phyloP scores from a whole-genome alignment of 2,797 vertebrate species.

The Crypturellus tataupa region DNA sequence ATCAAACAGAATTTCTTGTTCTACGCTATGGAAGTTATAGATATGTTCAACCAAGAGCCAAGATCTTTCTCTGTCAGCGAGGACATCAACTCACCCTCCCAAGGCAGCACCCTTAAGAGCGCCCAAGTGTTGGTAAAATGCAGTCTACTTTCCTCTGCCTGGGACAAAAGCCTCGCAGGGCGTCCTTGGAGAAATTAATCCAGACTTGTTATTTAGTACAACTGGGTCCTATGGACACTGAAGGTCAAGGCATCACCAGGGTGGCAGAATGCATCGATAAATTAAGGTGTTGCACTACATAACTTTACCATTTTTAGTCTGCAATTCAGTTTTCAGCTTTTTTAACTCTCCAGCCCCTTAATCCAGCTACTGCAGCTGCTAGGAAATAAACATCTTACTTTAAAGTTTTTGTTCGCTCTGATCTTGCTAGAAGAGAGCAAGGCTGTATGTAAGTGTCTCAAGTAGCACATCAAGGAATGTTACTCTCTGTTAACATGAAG shows the following conservation, averaged over 20 bases:
- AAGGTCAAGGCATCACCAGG: not conserved
- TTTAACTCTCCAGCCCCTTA: not conserved
- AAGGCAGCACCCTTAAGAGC: not conserved
- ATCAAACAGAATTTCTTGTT: not conserved
- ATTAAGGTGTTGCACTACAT: not conserved
- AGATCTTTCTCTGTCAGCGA: not conserved
- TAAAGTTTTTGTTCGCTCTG: not conserved
- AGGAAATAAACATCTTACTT: not conserved
- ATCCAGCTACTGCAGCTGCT: not conserved
- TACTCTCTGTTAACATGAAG: slow-evolving; percentile 25
- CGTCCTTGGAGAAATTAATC: not conserved
- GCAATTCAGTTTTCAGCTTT: not conserved
- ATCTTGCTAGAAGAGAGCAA: not conserved
- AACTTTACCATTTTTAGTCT: not conserved
- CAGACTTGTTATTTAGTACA: not conserved
- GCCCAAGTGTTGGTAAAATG: not conserved
- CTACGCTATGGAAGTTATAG: not conserved
- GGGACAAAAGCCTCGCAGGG: not conserved
- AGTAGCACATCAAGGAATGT: not conserved
- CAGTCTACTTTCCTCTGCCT: not conserved
- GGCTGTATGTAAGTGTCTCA: not conserved
- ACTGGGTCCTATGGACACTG: not conserved
- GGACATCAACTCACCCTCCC: not conserved
- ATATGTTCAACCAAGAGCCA: not conserved
- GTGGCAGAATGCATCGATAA: not conserved